Evolutionary conservation across 1,140 invertebrate genomes (phyloP).

Genomic region (Onthophagus taurus): DNA sequence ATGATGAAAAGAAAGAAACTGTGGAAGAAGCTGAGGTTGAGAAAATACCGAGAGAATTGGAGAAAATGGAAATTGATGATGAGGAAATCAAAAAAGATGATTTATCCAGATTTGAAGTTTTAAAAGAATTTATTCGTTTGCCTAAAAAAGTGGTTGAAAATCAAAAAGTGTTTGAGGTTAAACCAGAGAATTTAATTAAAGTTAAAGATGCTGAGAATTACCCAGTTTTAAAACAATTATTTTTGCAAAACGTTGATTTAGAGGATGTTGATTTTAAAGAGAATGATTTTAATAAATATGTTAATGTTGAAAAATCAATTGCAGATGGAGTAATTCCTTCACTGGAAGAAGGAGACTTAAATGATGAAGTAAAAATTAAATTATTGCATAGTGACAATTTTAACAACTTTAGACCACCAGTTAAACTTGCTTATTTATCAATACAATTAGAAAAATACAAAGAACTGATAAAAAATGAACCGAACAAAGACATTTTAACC

Average conservation of each 20-base stretch:
- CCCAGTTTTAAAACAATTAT: slow-evolving; percentile 6
- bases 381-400: slow-evolving; percentile 5
- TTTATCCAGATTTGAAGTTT: background rate
- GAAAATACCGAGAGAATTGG: no score
- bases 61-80: background rate
- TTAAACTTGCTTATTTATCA: slow-evolving; percentile 7
- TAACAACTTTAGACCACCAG: slow-evolving; percentile 7
- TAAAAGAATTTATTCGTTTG: background rate
- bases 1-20: background rate
- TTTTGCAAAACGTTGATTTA: slow-evolving; percentile 2
- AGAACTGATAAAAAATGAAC: background rate
- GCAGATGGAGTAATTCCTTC: background rate
- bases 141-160: slow-evolving; percentile 2
- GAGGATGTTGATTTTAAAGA: background rate
- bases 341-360: background rate
- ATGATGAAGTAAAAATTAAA: background rate
- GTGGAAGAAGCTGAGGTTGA: background rate
- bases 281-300: slow-evolving; percentile 7
- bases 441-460: slow-evolving; percentile 7
- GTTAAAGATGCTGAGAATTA: background rate
- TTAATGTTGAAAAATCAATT: slow-evolving; percentile 3
- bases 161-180: slow-evolving; percentile 4
- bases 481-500: background rate
- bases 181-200: background rate
- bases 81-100: background rate